These are phyloP conservation scores for Heliconius ethilla DNA, from an alignment of 2,888 invertebrate genomes.

Conservation along the genomic window DNA sequence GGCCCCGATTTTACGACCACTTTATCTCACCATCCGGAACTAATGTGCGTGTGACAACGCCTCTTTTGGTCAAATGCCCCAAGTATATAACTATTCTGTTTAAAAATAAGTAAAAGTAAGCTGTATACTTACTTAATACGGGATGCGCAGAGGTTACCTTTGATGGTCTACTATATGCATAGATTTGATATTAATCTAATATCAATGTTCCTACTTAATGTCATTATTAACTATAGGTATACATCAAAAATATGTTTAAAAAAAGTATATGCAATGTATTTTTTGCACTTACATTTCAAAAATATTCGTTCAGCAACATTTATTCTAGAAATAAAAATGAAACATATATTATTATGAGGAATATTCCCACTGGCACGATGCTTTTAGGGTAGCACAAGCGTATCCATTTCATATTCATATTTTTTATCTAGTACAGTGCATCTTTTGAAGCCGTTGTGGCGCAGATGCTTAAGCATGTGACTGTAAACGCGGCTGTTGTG, in stretches of 20 bases:
- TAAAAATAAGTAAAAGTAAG: not conserved
- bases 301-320: not conserved
- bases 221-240: not conserved
- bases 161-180: not conserved
- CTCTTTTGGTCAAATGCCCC: conserved; percentile 46
- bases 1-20: conserved; percentile 61
- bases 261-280: not conserved
- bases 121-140: not conserved
- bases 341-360: not conserved
- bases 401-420: conserved; percentile 4
- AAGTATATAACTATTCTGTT: conserved; percentile 5
- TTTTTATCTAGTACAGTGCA: conserved; percentile 30
- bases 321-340: not conserved
- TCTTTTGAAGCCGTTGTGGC: not conserved
- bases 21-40: conserved; percentile 54
- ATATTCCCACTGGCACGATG: conserved; percentile 6
- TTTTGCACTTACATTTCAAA: not conserved
- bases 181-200: not conserved
- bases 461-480: too few relatives aligned
- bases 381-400: conserved; percentile 1
- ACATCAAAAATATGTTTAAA: not conserved
- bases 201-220: not conserved
- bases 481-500: too few relatives aligned
- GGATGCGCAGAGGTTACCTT: not conserved
- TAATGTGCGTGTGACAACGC: conserved; percentile 53